Evolutionary conservation across 2,888 invertebrate genomes (phyloP).

Genomic region (Halictus quadricinctus): DNA sequence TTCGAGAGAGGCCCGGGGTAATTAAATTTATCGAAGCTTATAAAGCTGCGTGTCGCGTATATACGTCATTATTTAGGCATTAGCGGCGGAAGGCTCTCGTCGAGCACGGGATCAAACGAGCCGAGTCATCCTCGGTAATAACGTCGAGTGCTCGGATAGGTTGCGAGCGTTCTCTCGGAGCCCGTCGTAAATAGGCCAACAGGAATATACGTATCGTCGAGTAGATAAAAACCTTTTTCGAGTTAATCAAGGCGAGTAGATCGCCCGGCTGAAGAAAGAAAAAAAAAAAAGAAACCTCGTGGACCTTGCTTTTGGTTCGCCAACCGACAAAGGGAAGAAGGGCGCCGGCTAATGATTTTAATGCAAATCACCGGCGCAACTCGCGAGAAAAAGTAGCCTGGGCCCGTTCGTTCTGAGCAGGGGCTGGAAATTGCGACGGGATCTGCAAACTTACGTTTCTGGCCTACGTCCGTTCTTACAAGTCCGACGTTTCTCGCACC

Average conservation of each 20-base stretch:
- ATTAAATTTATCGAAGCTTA: slow-evolving; percentile 64
- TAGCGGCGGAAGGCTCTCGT: slow-evolving; percentile 40
- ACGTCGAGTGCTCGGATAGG: slow-evolving; percentile 69
- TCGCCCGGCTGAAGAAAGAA: slow-evolving; percentile 8
- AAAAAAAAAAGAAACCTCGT: not conserved
- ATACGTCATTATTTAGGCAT: slow-evolving; percentile 65
- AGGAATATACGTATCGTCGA: slow-evolving; percentile 36
- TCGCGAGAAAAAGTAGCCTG: slow-evolving; percentile 4
- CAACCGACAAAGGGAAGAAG: slow-evolving; percentile 33
- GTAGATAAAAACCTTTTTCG: slow-evolving; percentile 53
- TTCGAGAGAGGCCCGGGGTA: slow-evolving; percentile 32
- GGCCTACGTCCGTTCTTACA: not conserved
- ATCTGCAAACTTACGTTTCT: slow-evolving; percentile 21
- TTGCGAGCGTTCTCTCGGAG: slow-evolving; percentile 47
- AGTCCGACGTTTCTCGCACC: slow-evolving; percentile 2
- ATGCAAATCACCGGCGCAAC: slow-evolving; percentile 35
- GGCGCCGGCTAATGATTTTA: slow-evolving; percentile 24
- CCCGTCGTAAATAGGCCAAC: slow-evolving; percentile 56
- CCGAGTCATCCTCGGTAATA: slow-evolving; percentile 80
- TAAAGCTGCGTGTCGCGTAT: slow-evolving; percentile 61
- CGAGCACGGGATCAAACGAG: slow-evolving; percentile 56
- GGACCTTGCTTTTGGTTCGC: slow-evolving; percentile 24
- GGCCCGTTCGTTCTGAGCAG: not conserved
- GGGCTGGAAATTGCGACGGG: not conserved
- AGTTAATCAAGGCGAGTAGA: slow-evolving; percentile 59